phyloP scores from a whole-genome alignment of 2,888 invertebrate species.

The Notodromas monacha region DNA sequence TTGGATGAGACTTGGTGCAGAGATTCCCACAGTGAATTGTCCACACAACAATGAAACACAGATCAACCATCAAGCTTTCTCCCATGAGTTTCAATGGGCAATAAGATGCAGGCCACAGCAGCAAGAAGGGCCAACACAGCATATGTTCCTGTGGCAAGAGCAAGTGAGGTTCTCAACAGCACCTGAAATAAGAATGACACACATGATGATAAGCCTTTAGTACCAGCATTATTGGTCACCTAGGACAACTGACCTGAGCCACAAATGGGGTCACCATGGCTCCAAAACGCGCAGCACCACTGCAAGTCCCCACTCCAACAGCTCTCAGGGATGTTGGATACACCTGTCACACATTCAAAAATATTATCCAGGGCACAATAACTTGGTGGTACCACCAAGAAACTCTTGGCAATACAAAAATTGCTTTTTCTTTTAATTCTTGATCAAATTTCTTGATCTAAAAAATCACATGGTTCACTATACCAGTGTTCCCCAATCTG shows the following conservation, averaged over 20 bases:
- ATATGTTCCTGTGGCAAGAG: slow-evolving; percentile 23
- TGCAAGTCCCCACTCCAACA: slow-evolving; percentile 68
- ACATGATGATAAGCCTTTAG: too few species aligned
- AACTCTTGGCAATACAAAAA: too few species aligned
- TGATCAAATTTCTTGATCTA: too few species aligned
- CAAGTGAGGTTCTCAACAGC: slow-evolving; percentile 34
- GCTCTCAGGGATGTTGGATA: slow-evolving; percentile 62
- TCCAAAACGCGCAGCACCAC: slow-evolving; percentile 59
- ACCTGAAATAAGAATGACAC: slow-evolving; percentile 26
- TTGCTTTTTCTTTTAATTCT: too few species aligned
- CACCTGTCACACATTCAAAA: slow-evolving; percentile 21
- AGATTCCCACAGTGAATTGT: too few species aligned
- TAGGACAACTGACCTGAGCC: slow-evolving; percentile 37
- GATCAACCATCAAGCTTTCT: too few species aligned
- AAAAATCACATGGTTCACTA: too few species aligned
- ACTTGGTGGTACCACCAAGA: too few species aligned
- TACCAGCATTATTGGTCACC: too few species aligned
- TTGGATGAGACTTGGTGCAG: too few species aligned
- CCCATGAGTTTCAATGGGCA: slow-evolving; percentile 56
- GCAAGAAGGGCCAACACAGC: slow-evolving; percentile 15
- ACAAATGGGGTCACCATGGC: slow-evolving; percentile 80
- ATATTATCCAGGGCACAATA: slow-evolving; percentile 2
- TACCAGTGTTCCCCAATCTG: too few species aligned
- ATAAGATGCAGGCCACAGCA: slow-evolving; percentile 22
- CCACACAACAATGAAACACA: too few species aligned